Evolutionary conservation across 2,888 invertebrate species (phyloP).

Genomic region (Oscheius sp.): DNA sequence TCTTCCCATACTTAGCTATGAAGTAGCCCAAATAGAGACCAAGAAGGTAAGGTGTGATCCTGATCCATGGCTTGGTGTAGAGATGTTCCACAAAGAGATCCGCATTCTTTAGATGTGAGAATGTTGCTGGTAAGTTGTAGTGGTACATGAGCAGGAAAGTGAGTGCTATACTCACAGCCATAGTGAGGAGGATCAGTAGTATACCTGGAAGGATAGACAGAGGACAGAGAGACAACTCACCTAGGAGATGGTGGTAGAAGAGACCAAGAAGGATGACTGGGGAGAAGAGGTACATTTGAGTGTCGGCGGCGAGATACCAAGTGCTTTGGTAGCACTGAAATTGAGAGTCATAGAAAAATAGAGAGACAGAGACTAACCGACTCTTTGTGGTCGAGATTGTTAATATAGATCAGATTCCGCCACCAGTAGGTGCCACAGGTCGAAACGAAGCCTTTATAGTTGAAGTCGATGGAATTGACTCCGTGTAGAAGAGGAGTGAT

Average conservation of each 20-base stretch:
- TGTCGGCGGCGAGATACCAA: slow-evolving; percentile 2
- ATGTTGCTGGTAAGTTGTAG: slow-evolving; percentile 13
- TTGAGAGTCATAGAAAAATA: not conserved
- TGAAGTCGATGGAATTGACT: not conserved
- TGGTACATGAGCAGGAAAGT: slow-evolving; percentile 3
- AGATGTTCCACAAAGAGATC: slow-evolving; percentile 34
- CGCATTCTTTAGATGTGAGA: not conserved
- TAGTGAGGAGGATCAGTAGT: not conserved
- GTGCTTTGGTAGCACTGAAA: slow-evolving; percentile 17
- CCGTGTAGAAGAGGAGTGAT: slow-evolving; percentile 9
- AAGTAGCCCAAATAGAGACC: slow-evolving; percentile 74
- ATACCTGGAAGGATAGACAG: not conserved
- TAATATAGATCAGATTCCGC: slow-evolving; percentile 14
- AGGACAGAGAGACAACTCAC: not conserved
- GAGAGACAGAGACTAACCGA: not conserved
- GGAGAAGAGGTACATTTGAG: slow-evolving; percentile 5
- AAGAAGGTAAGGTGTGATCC: slow-evolving; percentile 74
- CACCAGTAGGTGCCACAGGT: slow-evolving; percentile 1
- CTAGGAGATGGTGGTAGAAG: slow-evolving; percentile 35
- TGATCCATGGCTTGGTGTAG: slow-evolving; percentile 47
- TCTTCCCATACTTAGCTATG: slow-evolving; percentile 32
- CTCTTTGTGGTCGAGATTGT: slow-evolving; percentile 2
- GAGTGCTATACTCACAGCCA: not conserved
- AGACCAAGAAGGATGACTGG: slow-evolving; percentile 36
- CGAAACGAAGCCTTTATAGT: too few relatives aligned